Evolutionary conservation across 2,888 invertebrate genomes (phyloP).

Genomic region (Hydropsyche betteni): DNA sequence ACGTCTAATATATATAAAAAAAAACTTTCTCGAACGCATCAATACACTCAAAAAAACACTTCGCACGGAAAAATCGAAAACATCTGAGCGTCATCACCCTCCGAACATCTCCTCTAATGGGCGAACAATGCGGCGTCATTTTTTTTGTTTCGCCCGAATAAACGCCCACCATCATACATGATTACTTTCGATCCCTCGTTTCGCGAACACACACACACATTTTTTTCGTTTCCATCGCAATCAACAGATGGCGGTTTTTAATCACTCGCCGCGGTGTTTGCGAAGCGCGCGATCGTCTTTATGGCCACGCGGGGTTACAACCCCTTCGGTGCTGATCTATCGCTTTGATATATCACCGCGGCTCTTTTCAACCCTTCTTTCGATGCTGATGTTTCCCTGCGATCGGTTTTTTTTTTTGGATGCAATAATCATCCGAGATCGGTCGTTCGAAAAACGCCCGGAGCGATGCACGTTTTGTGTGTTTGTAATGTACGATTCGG

Average conservation of each 20-base stretch:
- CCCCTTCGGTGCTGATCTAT: slow-evolving; percentile 31
- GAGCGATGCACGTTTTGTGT: neutral
- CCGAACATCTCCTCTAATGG: slow-evolving; percentile 23
- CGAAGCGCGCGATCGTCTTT: neutral
- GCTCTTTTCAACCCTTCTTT: slow-evolving; percentile 20
- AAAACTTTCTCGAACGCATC: neutral
- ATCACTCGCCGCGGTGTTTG: slow-evolving; percentile 24
- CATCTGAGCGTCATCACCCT: neutral
- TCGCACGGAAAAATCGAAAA: too few species aligned
- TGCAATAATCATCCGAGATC: neutral
- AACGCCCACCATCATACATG: slow-evolving; percentile 27
- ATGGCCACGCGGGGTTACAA: slow-evolving; percentile 15
- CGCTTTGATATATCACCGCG: slow-evolving; percentile 31
- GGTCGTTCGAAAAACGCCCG: neutral
- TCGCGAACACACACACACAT: neutral
- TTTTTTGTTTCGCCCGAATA: slow-evolving; percentile 12
- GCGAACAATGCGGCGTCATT: slow-evolving; percentile 18
- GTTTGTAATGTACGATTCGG: too few species aligned
- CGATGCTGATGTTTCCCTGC: slow-evolving; percentile 10
- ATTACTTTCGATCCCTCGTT: slow-evolving; percentile 23
- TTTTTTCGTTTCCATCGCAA: slow-evolving; percentile 28
- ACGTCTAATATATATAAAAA: too few species aligned
- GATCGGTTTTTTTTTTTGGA: slow-evolving; percentile 7
- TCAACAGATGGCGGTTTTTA: slow-evolving; percentile 38
- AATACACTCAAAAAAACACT: neutral